phyloP scores from a whole-genome alignment of 2,888 invertebrate genomes.

The Lasius fuliginosus region DNA sequence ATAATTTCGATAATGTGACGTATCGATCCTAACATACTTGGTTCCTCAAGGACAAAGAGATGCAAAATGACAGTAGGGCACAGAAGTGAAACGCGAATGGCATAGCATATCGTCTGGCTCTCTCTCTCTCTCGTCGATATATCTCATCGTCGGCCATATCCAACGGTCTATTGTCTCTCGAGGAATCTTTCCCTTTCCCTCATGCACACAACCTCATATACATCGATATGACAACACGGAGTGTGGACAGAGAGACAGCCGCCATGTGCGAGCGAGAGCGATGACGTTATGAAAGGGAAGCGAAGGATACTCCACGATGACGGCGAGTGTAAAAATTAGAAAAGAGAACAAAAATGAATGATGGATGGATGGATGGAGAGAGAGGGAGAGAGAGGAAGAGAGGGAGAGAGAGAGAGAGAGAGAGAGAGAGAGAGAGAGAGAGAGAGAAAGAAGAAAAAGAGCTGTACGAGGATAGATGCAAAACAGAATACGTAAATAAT shows the following conservation, averaged over 20 bases:
- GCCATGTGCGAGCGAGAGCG: background rate
- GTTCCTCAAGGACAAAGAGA: conserved; percentile 74
- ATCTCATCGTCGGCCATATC: conserved; percentile 82
- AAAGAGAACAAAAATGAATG: conserved; percentile 57
- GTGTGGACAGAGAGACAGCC: conserved; percentile 17
- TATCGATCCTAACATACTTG: conserved; percentile 72
- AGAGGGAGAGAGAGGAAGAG: background rate
- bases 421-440: conserved; percentile 8
- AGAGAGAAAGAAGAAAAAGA: background rate
- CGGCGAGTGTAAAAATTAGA: conserved; percentile 56
- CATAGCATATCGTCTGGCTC: conserved; percentile 1
- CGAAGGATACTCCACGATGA: conserved; percentile 22
- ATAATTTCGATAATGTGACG: conserved; percentile 81
- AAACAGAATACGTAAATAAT: background rate
- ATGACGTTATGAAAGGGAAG: conserved; percentile 46
- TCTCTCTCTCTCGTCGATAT: conserved; percentile 62
- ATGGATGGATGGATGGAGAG: conserved; percentile 40
- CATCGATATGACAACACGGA: conserved; percentile 53
- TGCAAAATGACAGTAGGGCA: conserved; percentile 52
- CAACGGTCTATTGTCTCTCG: conserved; percentile 82
- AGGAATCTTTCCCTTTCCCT: conserved; percentile 72
- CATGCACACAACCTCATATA: conserved; percentile 68
- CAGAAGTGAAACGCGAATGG: conserved; percentile 45
- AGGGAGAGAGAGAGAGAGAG: conserved; percentile 2
- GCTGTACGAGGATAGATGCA: background rate